Conservation (phyloP, 2,888 invertebrate species). For the Limnephilus lunatus region DNA sequence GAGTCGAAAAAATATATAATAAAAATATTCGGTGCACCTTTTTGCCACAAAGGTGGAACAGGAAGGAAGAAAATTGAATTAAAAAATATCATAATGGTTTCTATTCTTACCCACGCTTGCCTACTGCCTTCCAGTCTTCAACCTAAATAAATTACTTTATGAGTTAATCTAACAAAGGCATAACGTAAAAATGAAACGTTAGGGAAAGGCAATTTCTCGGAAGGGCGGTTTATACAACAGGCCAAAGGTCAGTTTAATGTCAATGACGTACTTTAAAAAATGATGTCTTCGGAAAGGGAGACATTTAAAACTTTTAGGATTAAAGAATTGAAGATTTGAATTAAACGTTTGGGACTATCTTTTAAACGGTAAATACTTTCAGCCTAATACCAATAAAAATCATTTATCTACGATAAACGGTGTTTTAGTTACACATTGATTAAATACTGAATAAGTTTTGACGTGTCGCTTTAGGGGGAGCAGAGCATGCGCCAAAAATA, state of each 20-base stretch:
- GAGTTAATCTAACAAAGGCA: background rate
- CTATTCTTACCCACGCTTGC: background rate
- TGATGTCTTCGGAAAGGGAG: background rate
- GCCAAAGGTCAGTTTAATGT: background rate
- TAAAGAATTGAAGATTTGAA: background rate
- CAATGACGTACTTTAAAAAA: background rate
- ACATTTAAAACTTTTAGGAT: background rate
- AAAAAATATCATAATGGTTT: background rate
- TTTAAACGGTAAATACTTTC: too few relatives aligned
- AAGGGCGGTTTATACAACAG: background rate
- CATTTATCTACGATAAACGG: too few relatives aligned
- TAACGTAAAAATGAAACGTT: background rate
- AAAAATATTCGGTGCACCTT: slow-evolving; percentile 18
- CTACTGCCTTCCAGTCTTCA: background rate
- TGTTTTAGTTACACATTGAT: too few relatives aligned
- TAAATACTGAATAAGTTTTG: too few relatives aligned
- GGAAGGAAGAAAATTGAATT: background rate
- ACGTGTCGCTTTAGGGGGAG: too few relatives aligned
- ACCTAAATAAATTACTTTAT: background rate
- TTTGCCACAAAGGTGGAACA: slow-evolving; percentile 18
- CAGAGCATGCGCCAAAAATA: too few relatives aligned
- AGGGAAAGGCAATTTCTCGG: background rate
- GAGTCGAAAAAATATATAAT: background rate
- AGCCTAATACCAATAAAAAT: too few relatives aligned
- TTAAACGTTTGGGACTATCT: background rate